Percentiles rank a stretch among this genome's conserved stretches.
Conservation (phyloP, 2,888 invertebrate species). For the Caenorhabditis sulstoni region DNA sequence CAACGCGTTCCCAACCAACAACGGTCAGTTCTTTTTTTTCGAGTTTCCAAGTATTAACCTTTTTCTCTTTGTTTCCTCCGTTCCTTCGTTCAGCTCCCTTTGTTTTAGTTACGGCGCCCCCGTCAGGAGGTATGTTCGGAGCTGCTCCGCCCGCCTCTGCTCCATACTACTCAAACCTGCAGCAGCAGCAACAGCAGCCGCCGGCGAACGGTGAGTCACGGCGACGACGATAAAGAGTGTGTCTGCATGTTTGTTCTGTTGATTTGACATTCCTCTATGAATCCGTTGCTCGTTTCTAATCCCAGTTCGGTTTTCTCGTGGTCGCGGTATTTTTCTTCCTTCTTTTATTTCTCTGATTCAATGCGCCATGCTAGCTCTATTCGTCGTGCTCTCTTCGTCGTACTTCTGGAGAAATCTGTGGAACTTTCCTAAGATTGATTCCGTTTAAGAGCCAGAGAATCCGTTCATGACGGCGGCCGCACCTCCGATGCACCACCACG, state of each 20-base stretch:
- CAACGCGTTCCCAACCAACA: conserved; percentile 14
- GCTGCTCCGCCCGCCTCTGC: conserved; percentile 24
- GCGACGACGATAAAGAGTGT: not conserved
- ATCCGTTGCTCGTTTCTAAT: not conserved
- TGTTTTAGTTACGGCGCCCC: conserved; percentile 35
- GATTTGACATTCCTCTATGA: conserved; percentile 7
- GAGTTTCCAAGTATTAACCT: not conserved
- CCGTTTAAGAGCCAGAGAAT: conserved; percentile 60
- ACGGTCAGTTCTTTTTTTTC: conserved; percentile 24
- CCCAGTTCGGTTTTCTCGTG: not conserved
- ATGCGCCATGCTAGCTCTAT: not conserved
- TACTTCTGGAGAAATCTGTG: not conserved
- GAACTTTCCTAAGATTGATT: not conserved
- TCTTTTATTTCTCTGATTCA: not conserved
- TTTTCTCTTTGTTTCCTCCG: conserved; percentile 7
- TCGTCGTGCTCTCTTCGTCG: conserved; percentile 25
- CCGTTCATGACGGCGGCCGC: conserved; percentile 58
- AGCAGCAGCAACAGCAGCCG: conserved; percentile 20
- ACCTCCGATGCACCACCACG: conserved; percentile 32
- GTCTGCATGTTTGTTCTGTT: not conserved
- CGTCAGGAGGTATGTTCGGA: conserved; percentile 24
- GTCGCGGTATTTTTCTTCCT: not conserved
- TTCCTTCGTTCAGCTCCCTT: conserved; percentile 12
- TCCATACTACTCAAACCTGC: conserved; percentile 36
- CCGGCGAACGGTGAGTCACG: conserved; percentile 38